Base-by-base conservation (phyloP, 2,888 invertebrate species). In the Apamea anceps region DNA sequence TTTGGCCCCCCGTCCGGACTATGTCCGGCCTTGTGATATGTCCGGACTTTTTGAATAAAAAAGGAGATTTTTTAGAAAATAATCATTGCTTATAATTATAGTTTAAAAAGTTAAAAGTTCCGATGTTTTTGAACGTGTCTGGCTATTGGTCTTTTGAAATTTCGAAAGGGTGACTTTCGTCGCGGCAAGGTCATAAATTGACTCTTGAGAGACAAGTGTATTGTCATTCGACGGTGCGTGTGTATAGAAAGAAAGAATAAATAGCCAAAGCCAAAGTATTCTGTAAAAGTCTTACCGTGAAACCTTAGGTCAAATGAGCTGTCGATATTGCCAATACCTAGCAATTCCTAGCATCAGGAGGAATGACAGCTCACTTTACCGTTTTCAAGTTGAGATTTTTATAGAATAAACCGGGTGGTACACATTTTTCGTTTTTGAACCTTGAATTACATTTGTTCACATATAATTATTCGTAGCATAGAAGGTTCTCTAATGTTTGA, bases 401-500 rank as follows among this genome's bases (percentile, higher is more conserved):
- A 21, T 10, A 21, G 21, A 65, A 32, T 65, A 21, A 21, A 32
- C 21, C 21, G 32, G 32, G 5, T 21, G 32, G 63, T n/a, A 21
- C 12, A 48, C 28, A 21, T n/a, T 48, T 70, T 70, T 1, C 10
- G 6, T 28, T 48, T 48, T 67, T 45, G 13, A 13, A n/a, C 37
- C 21, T 57, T 72, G 37, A 72, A 72, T 72, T 72, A 37, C 12
- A 12, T 45, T 72, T 48, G 28, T 66, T 74, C 65, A 82, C 65
- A 51, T 51, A 60, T 37, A 32, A 15, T 37, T 37, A 57, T 75
- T 66, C 7, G 25, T 62, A 13, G n/a, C 72, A 25, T 57, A 12
- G 54, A 60, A 45, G 15, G 0, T 85, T 80, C 75, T 80, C 8
- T 84, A 80, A 45, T 87, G 85, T 87, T 85, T 73, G 7, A 85